These are phyloP conservation scores for Cairina moschata DNA, from an alignment of 2,113 vertebrate genomes.

Conservation along the genomic window DNA sequence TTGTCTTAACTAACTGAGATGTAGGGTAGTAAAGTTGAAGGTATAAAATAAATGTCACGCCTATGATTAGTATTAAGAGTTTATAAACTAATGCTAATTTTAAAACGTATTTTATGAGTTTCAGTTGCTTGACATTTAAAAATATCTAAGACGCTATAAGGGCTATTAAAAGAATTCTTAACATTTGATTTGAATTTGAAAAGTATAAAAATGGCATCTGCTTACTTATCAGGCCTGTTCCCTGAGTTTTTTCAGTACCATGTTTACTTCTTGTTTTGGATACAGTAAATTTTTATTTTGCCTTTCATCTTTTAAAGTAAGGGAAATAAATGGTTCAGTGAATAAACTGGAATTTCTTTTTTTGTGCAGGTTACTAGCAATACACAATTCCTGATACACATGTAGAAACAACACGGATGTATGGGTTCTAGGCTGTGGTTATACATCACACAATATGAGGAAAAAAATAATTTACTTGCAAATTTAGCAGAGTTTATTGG, in stretches of 20 bases:
- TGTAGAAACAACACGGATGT: background rate
- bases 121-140: conserved; percentile 42
- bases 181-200: conserved; percentile 33
- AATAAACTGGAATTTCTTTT: conserved; percentile 28
- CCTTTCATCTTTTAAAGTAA: conserved; percentile 9
- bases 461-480: background rate
- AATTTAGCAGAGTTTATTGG: background rate
- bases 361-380: background rate
- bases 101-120: conserved; percentile 18
- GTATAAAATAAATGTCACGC: background rate
- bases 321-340: conserved; percentile 23
- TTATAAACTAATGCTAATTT: conserved; percentile 25
- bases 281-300: background rate
- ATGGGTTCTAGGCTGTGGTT: background rate
- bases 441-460: background rate
- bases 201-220: conserved; percentile 5
- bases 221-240: background rate
- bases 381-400: background rate
- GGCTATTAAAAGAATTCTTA: conserved; percentile 44
- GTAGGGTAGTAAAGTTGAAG: background rate
- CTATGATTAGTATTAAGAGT: background rate
- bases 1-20: background rate
- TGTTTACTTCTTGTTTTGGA: background rate
- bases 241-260: background rate
- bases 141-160: conserved; percentile 4